Conservation (phyloP, 2,113 vertebrate species). For the Eretmodus cyanostictus region DNA sequence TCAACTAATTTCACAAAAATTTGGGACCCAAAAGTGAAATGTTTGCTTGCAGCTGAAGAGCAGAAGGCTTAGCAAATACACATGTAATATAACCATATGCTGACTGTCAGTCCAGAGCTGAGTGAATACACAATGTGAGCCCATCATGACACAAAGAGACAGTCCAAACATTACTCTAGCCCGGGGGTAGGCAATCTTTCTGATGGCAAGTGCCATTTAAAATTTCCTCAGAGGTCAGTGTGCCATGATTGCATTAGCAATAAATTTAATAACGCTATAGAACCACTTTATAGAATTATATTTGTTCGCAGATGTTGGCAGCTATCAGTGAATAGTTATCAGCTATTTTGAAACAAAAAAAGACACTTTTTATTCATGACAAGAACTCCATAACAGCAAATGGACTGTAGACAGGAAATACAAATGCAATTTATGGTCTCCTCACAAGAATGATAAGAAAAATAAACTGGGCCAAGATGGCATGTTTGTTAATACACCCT, state of each 20-base stretch:
- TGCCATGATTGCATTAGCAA: not conserved
- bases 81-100: not conserved
- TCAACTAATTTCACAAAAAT: not conserved
- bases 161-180: not conserved
- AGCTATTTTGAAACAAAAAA: not conserved
- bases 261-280: not conserved
- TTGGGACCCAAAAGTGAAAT: not conserved
- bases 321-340: not conserved
- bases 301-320: not conserved
- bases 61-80: not conserved
- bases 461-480: not conserved
- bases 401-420: not conserved
- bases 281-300: not conserved
- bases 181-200: not conserved
- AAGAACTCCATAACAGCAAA: not conserved
- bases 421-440: not conserved
- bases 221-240: not conserved
- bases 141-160: not conserved
- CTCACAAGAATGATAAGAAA: not conserved
- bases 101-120: not conserved
- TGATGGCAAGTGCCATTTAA: not conserved
- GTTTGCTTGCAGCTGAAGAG: not conserved
- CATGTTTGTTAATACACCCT: not conserved
- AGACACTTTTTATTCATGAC: not conserved
- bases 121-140: not conserved